These are phyloP conservation scores for Cabera pusaria DNA, from an alignment of 2,888 invertebrate species.

Conservation along the genomic window DNA sequence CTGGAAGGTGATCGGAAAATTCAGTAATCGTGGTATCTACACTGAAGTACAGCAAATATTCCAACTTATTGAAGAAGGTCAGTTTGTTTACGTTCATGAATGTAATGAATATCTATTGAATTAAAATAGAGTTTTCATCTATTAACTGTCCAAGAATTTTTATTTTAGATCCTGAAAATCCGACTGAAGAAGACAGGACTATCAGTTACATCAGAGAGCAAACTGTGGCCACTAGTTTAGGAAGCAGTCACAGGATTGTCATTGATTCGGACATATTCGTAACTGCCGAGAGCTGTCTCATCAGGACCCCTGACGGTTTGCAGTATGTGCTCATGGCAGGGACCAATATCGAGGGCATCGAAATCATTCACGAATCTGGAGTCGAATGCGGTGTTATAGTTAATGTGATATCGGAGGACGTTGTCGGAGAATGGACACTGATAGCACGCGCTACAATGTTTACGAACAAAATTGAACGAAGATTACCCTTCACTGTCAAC, in stretches of 20 bases:
- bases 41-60: slow-evolving; percentile 37
- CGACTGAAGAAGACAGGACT: slow-evolving; percentile 37
- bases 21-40: slow-evolving; percentile 37
- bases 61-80: slow-evolving; percentile 46
- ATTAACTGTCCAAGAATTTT: slow-evolving; percentile 6
- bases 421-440: slow-evolving; percentile 60
- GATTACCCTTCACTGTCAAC: slow-evolving; percentile 52
- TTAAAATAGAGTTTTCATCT: too few relatives aligned
- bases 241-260: slow-evolving; percentile 34
- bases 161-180: slow-evolving; percentile 46
- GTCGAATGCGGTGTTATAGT: slow-evolving; percentile 53
- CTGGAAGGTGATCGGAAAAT: slow-evolving; percentile 49
- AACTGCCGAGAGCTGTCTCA: slow-evolving; percentile 48
- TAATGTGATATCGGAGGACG: slow-evolving; percentile 40
- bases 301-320: slow-evolving; percentile 49
- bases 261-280: slow-evolving; percentile 31
- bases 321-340: slow-evolving; percentile 45
- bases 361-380: slow-evolving; percentile 34
- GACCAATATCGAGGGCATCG: slow-evolving; percentile 42
- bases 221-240: slow-evolving; percentile 31
- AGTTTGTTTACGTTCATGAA: too few relatives aligned
- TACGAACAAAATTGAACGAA: slow-evolving; percentile 47
- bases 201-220: slow-evolving; percentile 24
- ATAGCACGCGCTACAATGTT: slow-evolving; percentile 45
- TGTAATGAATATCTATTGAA: too few relatives aligned